Percentiles rank a stretch among this genome's conserved stretches.
Conservation (phyloP, 2,888 invertebrate genomes). For the Caenorhabditis sp. region DNA sequence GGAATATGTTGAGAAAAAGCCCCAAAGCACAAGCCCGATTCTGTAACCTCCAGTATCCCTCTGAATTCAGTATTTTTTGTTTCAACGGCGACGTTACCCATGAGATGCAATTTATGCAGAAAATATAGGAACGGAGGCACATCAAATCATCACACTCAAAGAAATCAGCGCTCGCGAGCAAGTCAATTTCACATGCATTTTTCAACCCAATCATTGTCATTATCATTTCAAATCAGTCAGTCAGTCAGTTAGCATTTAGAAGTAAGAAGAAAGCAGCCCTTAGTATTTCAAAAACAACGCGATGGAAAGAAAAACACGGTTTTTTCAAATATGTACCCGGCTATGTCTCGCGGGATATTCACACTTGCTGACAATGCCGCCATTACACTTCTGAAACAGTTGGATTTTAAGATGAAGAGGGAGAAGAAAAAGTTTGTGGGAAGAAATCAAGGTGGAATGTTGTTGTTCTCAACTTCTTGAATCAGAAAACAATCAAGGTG, state of each 20-base stretch:
- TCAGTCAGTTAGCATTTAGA: too few relatives aligned
- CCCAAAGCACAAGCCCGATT: too few relatives aligned
- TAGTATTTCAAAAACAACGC: not conserved
- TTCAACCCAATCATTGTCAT: too few relatives aligned
- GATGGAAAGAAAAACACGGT: not conserved
- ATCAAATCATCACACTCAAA: not conserved
- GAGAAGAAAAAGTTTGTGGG: not conserved
- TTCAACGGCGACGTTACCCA: too few relatives aligned
- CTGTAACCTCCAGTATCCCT: too few relatives aligned
- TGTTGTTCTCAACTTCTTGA: not conserved
- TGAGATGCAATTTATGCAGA: not conserved
- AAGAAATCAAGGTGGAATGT: too few relatives aligned
- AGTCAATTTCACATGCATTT: not conserved
- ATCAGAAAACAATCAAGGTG: too few relatives aligned
- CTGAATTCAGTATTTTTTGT: too few relatives aligned
- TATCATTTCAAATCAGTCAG: not conserved
- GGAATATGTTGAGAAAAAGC: too few relatives aligned
- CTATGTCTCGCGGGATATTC: conserved; percentile 47
- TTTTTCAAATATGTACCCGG: conserved; percentile 38
- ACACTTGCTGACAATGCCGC: conserved; percentile 44
- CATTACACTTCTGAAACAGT: conserved; percentile 45
- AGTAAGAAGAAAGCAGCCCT: not conserved
- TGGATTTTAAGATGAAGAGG: not conserved
- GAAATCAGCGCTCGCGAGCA: not conserved
- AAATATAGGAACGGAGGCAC: not conserved